These are phyloP conservation scores for Tarsius wallacei DNA, from an alignment of 2,797 vertebrate species.

Conservation along the genomic window DNA sequence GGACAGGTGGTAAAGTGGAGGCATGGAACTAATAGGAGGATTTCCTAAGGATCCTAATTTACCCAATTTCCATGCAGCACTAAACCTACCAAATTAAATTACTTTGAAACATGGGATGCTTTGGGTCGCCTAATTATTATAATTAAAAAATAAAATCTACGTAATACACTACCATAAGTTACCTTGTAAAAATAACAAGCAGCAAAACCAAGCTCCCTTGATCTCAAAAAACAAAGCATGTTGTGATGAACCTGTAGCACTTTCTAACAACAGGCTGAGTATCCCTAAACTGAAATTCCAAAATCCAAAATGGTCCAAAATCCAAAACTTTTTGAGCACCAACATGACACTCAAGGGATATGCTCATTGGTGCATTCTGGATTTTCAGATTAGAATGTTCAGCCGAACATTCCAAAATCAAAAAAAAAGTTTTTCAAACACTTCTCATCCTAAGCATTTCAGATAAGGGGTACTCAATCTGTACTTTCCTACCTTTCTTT, in stretches of 20 bases:
- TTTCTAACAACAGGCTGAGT: background rate
- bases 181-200: conserved; percentile 32
- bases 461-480: background rate
- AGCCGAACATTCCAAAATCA: background rate
- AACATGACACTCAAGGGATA: background rate
- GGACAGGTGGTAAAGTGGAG: background rate
- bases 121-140: background rate
- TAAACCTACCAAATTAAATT: background rate
- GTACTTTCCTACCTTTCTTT: conserved; percentile 19
- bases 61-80: background rate
- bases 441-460: background rate
- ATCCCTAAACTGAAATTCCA: background rate
- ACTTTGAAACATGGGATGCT: background rate
- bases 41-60: background rate
- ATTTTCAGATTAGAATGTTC: background rate
- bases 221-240: background rate
- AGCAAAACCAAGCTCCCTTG: conserved; percentile 10
- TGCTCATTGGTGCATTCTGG: background rate
- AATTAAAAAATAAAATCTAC: background rate
- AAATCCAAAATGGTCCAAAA: background rate
- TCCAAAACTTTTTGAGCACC: background rate
- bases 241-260: background rate
- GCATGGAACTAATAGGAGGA: background rate
- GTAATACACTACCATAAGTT: background rate
- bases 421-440: background rate